These are phyloP conservation scores for Xestia sexstrigata DNA, from an alignment of 2,888 invertebrate species.

Conservation along the genomic window DNA sequence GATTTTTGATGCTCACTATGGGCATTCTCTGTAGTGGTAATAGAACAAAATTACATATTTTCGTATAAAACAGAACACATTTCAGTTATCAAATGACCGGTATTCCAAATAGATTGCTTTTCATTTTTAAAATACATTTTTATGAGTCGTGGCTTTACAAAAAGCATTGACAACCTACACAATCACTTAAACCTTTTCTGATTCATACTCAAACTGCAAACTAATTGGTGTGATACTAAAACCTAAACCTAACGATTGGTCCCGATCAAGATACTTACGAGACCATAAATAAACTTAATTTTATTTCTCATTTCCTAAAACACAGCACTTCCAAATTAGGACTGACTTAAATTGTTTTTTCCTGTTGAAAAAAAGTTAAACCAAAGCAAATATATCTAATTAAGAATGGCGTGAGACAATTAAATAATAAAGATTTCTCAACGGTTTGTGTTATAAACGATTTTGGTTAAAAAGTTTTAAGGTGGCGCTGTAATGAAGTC, in stretches of 20 bases:
- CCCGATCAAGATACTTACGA: conserved; percentile 45
- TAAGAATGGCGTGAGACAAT: conserved; percentile 62
- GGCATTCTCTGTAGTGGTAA: neutral
- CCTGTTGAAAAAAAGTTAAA: conserved; percentile 47
- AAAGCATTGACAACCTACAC: neutral
- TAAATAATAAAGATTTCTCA: conserved; percentile 49
- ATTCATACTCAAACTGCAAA: conserved; percentile 28
- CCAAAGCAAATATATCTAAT: conserved; percentile 58
- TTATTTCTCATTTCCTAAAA: conserved; percentile 48
- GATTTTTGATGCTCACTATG: neutral
- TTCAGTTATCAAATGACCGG: neutral
- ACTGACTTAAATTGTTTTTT: conserved; percentile 43
- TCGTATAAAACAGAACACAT: neutral
- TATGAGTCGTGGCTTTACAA: neutral
- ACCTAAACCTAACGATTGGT: conserved; percentile 26
- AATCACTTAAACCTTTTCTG: conserved; percentile 5
- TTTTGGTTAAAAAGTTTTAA: conserved; percentile 40
- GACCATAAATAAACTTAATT: conserved; percentile 46
- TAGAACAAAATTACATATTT: neutral
- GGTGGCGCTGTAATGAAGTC: conserved; percentile 33
- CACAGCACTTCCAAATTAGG: conserved; percentile 42
- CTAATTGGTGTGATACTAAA: conserved; percentile 35
- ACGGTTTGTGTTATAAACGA: conserved; percentile 21
- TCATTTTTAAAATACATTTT: neutral
- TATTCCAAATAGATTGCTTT: neutral